Conservation (phyloP, 2,113 vertebrate genomes). For the Girardinichthys multiradiatus region DNA sequence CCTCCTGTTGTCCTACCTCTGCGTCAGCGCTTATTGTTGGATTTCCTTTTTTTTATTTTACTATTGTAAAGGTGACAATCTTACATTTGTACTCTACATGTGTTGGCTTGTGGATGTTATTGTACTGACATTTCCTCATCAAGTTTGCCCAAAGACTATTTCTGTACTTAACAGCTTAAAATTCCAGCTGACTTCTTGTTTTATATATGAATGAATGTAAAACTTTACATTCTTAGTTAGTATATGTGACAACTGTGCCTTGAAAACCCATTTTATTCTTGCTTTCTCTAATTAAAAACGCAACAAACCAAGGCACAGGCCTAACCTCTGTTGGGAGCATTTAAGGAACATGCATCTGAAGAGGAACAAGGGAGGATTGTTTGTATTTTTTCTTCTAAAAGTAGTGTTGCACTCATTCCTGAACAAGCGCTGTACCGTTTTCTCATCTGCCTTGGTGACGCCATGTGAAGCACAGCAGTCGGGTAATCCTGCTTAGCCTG, state of each 20-base stretch:
- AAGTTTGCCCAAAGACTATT: constrained; percentile 60
- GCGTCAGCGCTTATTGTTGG: constrained; percentile 4
- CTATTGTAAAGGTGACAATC: constrained; percentile 41
- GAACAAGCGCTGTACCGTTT: constrained; percentile 70
- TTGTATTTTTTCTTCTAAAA: constrained; percentile 25
- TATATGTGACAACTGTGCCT: constrained; percentile 66
- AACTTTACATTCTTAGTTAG: constrained; percentile 53
- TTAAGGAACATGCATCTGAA: constrained; percentile 7
- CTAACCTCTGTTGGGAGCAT: constrained; percentile 43
- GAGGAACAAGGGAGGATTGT: constrained; percentile 24
- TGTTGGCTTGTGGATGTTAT: constrained; percentile 43
- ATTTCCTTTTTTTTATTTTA: constrained; percentile 24
- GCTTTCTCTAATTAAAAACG: constrained; percentile 20
- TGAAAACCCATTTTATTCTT: constrained; percentile 34
- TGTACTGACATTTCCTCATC: constrained; percentile 41
- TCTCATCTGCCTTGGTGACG: constrained; percentile 53
- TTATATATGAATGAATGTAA: constrained; percentile 61
- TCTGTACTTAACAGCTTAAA: constrained; percentile 21
- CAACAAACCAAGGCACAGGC: constrained; percentile 54
- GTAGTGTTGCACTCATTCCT: constrained; percentile 57
- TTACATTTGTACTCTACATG: constrained; percentile 30
- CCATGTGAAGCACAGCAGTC: constrained; percentile 52
- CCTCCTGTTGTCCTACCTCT: constrained; percentile 4
- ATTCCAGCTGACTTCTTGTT: constrained; percentile 10
- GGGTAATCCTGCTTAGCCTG: constrained; percentile 67